These are phyloP conservation scores for Cyanocitta stelleri DNA, from an alignment of 2,113 vertebrate genomes.

Conservation along the genomic window DNA sequence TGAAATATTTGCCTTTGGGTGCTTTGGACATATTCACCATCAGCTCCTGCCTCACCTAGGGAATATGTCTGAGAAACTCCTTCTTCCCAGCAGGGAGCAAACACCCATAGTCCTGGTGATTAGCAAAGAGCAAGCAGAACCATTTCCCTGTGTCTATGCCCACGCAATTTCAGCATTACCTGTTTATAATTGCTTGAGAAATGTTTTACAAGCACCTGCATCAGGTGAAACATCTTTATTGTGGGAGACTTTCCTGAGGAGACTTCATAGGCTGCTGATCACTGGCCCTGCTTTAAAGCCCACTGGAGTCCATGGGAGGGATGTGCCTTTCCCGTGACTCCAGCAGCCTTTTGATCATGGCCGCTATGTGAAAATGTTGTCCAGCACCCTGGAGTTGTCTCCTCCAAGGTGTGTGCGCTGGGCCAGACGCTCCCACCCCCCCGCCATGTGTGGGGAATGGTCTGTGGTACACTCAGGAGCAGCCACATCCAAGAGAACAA, in stretches of 20 bases:
- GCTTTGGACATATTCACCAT: not conserved
- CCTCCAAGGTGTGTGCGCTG: accelerated
- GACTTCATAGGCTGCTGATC: slow-evolving; percentile 13
- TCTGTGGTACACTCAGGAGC: not conserved
- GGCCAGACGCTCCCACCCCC: not conserved
- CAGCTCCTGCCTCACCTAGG: not conserved
- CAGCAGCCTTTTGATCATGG: not conserved
- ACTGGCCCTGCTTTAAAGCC: slow-evolving; percentile 22
- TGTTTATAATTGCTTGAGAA: slow-evolving; percentile 63
- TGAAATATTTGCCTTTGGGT: not conserved
- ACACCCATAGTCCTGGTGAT: not conserved
- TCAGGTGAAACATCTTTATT: slow-evolving; percentile 45
- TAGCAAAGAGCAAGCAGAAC: not conserved
- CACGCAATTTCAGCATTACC: slow-evolving; percentile 39
- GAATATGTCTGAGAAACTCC: slow-evolving; percentile 29
- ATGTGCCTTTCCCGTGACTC: not conserved
- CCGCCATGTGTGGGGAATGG: accelerated
- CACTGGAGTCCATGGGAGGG: not conserved
- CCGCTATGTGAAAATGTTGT: not conserved
- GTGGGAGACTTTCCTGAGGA: slow-evolving; percentile 27
- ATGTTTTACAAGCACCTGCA: slow-evolving; percentile 43
- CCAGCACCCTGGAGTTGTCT: not conserved
- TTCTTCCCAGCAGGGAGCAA: slow-evolving; percentile 13
- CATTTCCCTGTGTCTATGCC: not conserved
- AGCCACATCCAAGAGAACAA: not conserved